Conservation (phyloP, 2,797 vertebrate species). For the Avahi laniger region DNA sequence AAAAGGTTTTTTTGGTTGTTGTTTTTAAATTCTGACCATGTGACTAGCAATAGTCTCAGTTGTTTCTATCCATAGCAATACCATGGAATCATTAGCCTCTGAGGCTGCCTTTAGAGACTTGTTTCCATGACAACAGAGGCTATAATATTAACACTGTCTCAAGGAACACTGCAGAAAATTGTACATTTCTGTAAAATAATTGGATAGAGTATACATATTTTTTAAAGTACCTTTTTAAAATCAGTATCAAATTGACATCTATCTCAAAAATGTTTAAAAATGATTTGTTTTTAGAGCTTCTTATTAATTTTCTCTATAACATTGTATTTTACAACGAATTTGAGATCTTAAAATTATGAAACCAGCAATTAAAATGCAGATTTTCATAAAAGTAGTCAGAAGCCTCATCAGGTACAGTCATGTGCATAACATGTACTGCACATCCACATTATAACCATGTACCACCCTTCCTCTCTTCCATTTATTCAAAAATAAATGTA, state of each 20-base stretch:
- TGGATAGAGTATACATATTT: slow-evolving; percentile 43
- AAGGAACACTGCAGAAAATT: slow-evolving; percentile 71
- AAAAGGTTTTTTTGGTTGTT: slow-evolving; percentile 13
- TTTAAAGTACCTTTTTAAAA: slow-evolving; percentile 24
- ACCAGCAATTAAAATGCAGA: not conserved
- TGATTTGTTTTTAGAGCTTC: slow-evolving; percentile 30
- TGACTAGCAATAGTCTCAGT: slow-evolving; percentile 76
- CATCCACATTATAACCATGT: not conserved
- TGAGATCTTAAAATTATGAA: slow-evolving; percentile 36
- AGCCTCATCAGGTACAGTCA: not conserved
- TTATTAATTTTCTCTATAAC: slow-evolving; percentile 35
- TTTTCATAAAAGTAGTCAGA: slow-evolving; percentile 43
- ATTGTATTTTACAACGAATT: slow-evolving; percentile 49
- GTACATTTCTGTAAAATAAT: slow-evolving; percentile 46
- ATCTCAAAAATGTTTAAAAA: slow-evolving; percentile 48
- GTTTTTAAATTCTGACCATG: slow-evolving; percentile 63
- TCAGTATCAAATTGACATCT: not conserved
- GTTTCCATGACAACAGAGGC: slow-evolving; percentile 81
- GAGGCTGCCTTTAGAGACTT: slow-evolving; percentile 81
- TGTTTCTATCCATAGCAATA: slow-evolving; percentile 83
- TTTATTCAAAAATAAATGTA: not conserved
- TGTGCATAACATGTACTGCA: not conserved
- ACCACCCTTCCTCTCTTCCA: not conserved
- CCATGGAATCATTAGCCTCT: slow-evolving; percentile 81
- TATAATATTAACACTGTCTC: slow-evolving; percentile 73